Evolutionary conservation across 2,888 invertebrate species (phyloP), one percentile per base, ranked within the genome.

Genomic region (Microplitis deprimator): DNA sequence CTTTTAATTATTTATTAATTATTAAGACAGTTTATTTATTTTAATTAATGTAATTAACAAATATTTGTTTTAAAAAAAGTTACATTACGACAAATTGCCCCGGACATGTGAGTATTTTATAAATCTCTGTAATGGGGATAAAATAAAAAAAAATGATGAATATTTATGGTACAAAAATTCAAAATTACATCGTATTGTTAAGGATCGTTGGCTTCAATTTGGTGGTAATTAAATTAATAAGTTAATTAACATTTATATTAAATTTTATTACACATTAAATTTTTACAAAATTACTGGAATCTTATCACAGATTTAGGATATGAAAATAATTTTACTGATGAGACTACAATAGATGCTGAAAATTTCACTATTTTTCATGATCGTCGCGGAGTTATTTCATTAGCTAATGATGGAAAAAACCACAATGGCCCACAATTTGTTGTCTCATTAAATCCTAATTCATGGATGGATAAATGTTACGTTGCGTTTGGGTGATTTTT

Each of bases 361-460:
- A 94, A 93, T 83, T 95, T 93, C 86, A 91, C 92, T 13, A 89
- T 95, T 38, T 91, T 92, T 1, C 94, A 94, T 84, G 92, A 93
- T 82, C 91, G 91, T 84, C 91, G 94, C 75, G 95, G 95, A 0
- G 92, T 95, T 10, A 88, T 95, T n/a, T 93, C 93, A 17, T 94
- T 94, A 93, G 94, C 93, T 73, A 94, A 95, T 86, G 91, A 92
- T 86, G 94, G 93, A 69, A 92, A 93, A 80, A 93, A 95, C 85
- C 92, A 93, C 80, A 95, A 95, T 86, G 92, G 92, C 5, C 93
- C 94, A 1, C 94, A 95, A 88, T 95, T 95, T 87, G 93, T 93
- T 85, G 91, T 95, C 16, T 91, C 93, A 13, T 89, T 95, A 16
- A 92, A 93, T 88, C 92, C 94, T 5, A 91, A 93, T 5, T 89